Percentiles rank a stretch among this genome's conserved stretches.
Evolutionary conservation across 2,113 vertebrate genomes (phyloP).

Genomic region (human): DNA sequence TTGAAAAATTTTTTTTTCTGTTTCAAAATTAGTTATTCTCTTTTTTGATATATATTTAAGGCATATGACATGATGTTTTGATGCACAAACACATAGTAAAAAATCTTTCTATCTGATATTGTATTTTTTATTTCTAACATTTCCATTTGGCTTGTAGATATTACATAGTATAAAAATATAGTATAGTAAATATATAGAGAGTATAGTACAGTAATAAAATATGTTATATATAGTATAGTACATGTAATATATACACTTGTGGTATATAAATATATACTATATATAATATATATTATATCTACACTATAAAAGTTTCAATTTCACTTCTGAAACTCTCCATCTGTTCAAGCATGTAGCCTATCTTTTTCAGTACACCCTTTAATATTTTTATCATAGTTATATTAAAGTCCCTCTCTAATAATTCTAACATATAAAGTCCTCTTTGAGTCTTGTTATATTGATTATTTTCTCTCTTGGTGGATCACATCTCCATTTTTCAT

Average conservation of each 20-base stretch:
- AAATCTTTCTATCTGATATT: neutral
- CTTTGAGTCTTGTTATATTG: neutral
- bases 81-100: neutral
- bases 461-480: neutral
- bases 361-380: neutral
- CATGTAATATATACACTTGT: too few species aligned
- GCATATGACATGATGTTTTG: neutral
- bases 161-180: too few species aligned
- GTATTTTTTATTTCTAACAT: neutral
- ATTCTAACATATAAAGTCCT: neutral
- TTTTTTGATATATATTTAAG: neutral
- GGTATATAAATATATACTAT: too few species aligned
- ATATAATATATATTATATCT: too few species aligned
- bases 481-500: neutral
- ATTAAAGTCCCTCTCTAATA: neutral
- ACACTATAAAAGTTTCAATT: neutral
- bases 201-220: too few species aligned
- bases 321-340: neutral
- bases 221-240: too few species aligned
- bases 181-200: too few species aligned
- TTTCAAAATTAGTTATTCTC: neutral
- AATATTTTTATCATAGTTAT: neutral
- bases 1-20: neutral
- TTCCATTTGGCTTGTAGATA: neutral
- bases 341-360: neutral